phyloP scores from a whole-genome alignment of 1,140 invertebrate genomes.

The Heliconius melpomene region DNA sequence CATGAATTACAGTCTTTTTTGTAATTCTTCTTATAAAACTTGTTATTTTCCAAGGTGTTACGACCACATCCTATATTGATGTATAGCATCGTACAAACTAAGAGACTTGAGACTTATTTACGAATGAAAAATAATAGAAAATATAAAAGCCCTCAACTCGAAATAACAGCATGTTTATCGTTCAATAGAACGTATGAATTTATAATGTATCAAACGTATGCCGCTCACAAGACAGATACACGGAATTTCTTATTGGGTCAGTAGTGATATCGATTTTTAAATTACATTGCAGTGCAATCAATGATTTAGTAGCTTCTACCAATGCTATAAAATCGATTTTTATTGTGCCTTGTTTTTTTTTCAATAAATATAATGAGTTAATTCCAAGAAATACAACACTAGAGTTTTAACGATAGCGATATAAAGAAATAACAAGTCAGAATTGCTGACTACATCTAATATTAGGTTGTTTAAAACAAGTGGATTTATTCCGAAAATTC shows the following conservation, averaged over 20 bases:
- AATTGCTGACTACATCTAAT: too few species aligned
- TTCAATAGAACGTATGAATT: neutral
- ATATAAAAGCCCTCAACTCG: neutral
- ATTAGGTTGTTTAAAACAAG: too few species aligned
- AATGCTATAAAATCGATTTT: neutral
- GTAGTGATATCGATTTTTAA: slow-evolving; percentile 34
- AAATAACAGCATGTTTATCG: neutral
- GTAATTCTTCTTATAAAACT: neutral
- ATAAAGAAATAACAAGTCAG: too few species aligned
- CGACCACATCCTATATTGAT: neutral
- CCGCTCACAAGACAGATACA: slow-evolving; percentile 1
- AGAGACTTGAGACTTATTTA: too few species aligned
- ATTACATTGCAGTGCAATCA: slow-evolving; percentile 31
- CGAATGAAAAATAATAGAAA: too few species aligned
- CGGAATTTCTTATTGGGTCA: slow-evolving; percentile 17
- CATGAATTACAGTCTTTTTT: neutral
- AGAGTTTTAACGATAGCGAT: too few species aligned
- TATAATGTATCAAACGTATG: neutral
- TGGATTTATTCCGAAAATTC: too few species aligned
- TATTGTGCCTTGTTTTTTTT: neutral
- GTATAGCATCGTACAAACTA: too few species aligned
- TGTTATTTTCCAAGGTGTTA: neutral
- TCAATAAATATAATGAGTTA: neutral
- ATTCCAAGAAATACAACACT: too few species aligned
- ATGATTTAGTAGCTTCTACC: slow-evolving; percentile 28